These are phyloP conservation scores for Xerus rutilus DNA, from an alignment of 2,797 vertebrate genomes.

Conservation along the genomic window DNA sequence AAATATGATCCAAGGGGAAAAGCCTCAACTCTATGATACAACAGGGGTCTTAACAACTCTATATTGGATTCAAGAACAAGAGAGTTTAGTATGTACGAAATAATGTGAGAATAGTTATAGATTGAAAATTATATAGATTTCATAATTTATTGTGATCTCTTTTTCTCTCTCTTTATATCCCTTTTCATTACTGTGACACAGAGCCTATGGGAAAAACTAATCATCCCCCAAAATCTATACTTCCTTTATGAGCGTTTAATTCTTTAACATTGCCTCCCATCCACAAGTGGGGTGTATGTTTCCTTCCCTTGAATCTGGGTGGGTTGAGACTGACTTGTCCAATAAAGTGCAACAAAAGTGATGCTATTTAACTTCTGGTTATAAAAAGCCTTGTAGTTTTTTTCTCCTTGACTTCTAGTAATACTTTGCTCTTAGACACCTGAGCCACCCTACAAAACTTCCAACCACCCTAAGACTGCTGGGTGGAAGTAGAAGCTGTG, in stretches of 20 bases:
- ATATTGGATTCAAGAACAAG: neutral
- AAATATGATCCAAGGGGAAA: neutral
- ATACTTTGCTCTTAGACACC: neutral
- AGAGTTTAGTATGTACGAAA: neutral
- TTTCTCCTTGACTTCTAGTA: neutral
- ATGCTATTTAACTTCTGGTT: neutral
- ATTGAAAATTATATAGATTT: neutral
- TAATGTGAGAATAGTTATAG: conserved; percentile 2
- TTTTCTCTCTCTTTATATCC: neutral
- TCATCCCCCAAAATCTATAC: neutral
- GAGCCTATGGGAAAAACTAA: neutral
- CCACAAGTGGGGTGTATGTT: neutral
- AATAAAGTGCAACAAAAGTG: neutral
- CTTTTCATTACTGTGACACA: neutral
- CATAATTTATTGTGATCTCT: neutral
- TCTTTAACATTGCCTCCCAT: neutral
- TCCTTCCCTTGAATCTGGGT: neutral
- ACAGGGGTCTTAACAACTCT: neutral
- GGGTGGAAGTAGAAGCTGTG: neutral
- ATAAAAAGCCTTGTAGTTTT: neutral
- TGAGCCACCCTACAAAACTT: neutral
- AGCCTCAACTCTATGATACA: neutral
- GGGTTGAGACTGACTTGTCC: neutral
- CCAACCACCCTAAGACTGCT: neutral
- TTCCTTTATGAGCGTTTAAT: neutral